These are phyloP conservation scores for Equus przewalskii DNA, from an alignment of 2,113 vertebrate species.

Conservation along the genomic window DNA sequence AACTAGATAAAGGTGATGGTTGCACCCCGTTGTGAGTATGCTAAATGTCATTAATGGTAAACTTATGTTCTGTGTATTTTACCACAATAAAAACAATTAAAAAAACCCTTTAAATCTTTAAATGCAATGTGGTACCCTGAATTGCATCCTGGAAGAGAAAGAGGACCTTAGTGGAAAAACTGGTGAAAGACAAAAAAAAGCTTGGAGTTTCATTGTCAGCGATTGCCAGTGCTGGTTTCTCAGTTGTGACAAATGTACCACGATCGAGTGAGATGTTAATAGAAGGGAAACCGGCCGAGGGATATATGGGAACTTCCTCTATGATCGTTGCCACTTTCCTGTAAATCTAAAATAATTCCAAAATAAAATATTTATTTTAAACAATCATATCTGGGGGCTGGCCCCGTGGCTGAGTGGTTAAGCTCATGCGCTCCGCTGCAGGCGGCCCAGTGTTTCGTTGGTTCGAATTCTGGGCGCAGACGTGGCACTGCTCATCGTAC, in stretches of 20 bases:
- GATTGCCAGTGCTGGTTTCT: not conserved
- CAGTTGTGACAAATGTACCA: rapidly evolving
- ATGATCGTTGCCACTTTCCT: not conserved
- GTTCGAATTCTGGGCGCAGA: too few relatives aligned
- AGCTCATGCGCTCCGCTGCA: too few relatives aligned
- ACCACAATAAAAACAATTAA: not conserved
- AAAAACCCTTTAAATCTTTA: not conserved
- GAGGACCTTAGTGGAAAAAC: not conserved
- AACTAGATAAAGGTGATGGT: not conserved
- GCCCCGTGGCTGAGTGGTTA: too few relatives aligned
- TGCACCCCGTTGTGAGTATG: not conserved
- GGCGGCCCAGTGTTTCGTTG: too few relatives aligned
- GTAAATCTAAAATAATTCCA: not conserved
- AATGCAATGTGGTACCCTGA: not conserved
- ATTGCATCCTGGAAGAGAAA: not conserved
- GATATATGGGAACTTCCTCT: too few relatives aligned
- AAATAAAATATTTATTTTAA: not conserved
- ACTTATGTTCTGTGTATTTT: not conserved
- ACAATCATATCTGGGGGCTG: not conserved
- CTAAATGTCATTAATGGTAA: not conserved
- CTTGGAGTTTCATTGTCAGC: not conserved
- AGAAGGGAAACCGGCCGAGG: rapidly evolving
- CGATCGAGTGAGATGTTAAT: rapidly evolving
- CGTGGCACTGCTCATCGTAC: too few relatives aligned
- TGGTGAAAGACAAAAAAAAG: not conserved